Evolutionary conservation across 2,888 invertebrate genomes (phyloP).

Genomic region (Phengaris alcon): DNA sequence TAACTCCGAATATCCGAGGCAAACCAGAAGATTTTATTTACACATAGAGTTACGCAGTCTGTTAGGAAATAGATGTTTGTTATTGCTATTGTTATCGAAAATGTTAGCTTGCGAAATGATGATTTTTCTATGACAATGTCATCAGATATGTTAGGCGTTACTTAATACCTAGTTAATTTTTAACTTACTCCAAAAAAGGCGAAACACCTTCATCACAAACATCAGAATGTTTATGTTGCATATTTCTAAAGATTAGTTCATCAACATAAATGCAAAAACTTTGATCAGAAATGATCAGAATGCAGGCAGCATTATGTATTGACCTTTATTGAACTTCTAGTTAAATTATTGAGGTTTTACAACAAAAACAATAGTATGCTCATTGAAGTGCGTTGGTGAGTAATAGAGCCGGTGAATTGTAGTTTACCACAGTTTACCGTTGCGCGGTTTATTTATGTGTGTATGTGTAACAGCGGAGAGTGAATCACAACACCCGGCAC

Average conservation of each 20-base stretch:
- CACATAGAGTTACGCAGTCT: background rate
- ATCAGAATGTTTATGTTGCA: too few relatives aligned
- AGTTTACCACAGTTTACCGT: constrained; percentile 14
- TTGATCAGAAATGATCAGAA: too few relatives aligned
- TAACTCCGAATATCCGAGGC: background rate
- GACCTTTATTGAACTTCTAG: too few relatives aligned
- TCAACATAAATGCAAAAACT: too few relatives aligned
- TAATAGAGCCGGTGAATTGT: constrained; percentile 15
- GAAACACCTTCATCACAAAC: background rate
- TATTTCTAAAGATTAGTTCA: too few relatives aligned
- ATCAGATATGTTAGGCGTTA: too few relatives aligned
- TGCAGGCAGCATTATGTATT: too few relatives aligned
- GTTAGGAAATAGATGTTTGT: constrained; percentile 16
- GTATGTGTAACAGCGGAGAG: background rate
- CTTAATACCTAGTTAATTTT: background rate
- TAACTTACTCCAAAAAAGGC: background rate
- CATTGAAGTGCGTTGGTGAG: constrained; percentile 17
- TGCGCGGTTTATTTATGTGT: background rate
- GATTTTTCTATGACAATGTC: background rate
- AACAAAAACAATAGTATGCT: constrained; percentile 11
- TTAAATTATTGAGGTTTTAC: too few relatives aligned
- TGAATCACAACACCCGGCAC: background rate
- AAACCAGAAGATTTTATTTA: background rate
- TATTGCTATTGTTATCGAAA: background rate
- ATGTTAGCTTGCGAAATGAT: background rate